Conservation (phyloP, 2,113 vertebrate genomes). For the Oncorhynchus mykiss region DNA sequence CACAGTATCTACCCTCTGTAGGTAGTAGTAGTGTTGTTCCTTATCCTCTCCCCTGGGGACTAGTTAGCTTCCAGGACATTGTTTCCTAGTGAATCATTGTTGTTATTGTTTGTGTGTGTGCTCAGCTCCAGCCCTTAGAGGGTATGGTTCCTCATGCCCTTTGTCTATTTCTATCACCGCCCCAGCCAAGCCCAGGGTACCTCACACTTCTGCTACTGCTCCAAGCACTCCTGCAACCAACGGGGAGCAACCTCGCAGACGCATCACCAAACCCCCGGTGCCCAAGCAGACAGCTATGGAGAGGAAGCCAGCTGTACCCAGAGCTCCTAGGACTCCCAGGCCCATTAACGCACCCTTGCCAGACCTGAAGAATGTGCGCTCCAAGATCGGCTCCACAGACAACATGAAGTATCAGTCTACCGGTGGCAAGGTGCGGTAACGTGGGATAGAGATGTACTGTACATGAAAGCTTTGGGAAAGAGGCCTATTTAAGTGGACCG, state of each 20-base stretch:
- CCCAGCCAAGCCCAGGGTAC: constrained; percentile 69
- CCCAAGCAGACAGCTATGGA: constrained; percentile 76
- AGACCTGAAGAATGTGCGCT: constrained; percentile 89
- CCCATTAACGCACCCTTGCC: constrained; percentile 75
- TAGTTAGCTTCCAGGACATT: no score
- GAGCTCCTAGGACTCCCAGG: constrained; percentile 55
- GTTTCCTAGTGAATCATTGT: no score
- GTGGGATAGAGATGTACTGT: background rate
- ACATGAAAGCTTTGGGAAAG: no score
- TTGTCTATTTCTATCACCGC: constrained; percentile 14
- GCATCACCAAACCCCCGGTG: constrained; percentile 74
- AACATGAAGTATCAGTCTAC: constrained; percentile 97
- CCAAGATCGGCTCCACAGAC: constrained; percentile 92
- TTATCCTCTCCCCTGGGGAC: background rate
- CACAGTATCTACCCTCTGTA: no score
- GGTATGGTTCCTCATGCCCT: background rate
- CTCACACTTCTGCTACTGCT: constrained; percentile 62
- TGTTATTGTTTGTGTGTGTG: no score
- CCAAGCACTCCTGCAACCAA: constrained; percentile 61
- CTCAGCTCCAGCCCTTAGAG: no score
- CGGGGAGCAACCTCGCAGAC: constrained; percentile 58
- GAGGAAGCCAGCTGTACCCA: constrained; percentile 75
- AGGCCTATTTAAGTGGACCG: no score
- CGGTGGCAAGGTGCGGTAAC: constrained; percentile 84
- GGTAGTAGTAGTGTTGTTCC: background rate